Evolutionary conservation across 2,888 invertebrate genomes (phyloP), one percentile per base, ranked within the genome.

Genomic region (Dione vanillae): DNA sequence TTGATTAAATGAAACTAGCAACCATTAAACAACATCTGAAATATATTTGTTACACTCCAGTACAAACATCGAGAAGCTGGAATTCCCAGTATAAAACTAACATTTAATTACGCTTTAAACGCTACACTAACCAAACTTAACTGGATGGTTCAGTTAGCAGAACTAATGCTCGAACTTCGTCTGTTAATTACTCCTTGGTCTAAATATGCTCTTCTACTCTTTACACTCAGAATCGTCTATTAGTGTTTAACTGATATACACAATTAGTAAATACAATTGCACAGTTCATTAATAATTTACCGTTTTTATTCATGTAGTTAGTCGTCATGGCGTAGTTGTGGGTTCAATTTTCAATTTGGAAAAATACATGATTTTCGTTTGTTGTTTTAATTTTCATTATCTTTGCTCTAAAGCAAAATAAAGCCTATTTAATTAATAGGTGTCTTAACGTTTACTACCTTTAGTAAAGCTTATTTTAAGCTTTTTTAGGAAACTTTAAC

Each of bases 51-150:
- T 40, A 16, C 35, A 20, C 64, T 51, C 40, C 14, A 51, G 19
- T 40, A 5, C 5, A 14, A 11, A 51, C 19, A 37, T 20, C 20
- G 40, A 20, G 64, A 19, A n/a, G 49, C 40, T 64, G 49, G 37
- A 51, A 20, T 54, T 59, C 35, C 47, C 11, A 59, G 64, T 61
- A 54, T 65, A 68, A 72, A 72, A 62, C 65, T 65, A 69, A 61
- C 47, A 69, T 66, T 70, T 61, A 69, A 69, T 72, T 72, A 64
- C 64, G 67, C 37, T 67, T 43, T 69, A 69, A 59, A 62, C 62
- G 62, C 64, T 66, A 70, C 67, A 59, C 64, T 58, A 67, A 66
- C 69, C 66, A 12, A 69, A 72, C 66, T 69, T n/a, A 49, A 58
- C 62, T 61, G 61, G 20, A n/a, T 62, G 56, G 62, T 66, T 56